Conservation (phyloP, 2,113 vertebrate species). For the Paraplagusia blochii region DNA sequence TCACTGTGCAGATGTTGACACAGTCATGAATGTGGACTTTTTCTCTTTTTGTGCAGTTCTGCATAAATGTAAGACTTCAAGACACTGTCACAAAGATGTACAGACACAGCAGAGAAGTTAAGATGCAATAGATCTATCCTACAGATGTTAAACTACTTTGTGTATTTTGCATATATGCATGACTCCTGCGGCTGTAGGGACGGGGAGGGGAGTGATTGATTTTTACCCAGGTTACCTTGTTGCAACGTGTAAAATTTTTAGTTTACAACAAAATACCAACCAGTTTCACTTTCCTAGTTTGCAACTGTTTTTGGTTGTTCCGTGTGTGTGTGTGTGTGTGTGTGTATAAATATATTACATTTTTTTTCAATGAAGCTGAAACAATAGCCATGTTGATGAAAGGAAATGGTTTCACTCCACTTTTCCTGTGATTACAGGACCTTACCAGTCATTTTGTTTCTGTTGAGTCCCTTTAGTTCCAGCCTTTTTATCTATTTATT, state of each 20-base stretch:
- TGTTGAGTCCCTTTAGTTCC: too few relatives aligned
- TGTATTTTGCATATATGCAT: slow-evolving; percentile 77
- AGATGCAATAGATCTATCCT: slow-evolving; percentile 72
- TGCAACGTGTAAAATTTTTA: slow-evolving; percentile 24
- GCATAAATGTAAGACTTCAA: slow-evolving; percentile 39
- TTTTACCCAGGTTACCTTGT: slow-evolving; percentile 42
- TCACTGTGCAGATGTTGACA: slow-evolving; percentile 26
- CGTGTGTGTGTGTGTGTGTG: too few relatives aligned
- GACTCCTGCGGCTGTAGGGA: slow-evolving; percentile 60
- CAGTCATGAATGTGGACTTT: slow-evolving; percentile 26
- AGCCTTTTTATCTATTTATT: too few relatives aligned
- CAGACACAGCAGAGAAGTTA: slow-evolving; percentile 62
- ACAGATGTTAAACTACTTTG: slow-evolving; percentile 56
- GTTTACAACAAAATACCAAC: not conserved
- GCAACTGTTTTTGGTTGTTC: too few relatives aligned
- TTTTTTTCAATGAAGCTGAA: too few relatives aligned
- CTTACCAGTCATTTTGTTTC: too few relatives aligned
- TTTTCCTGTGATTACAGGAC: too few relatives aligned
- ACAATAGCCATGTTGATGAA: too few relatives aligned
- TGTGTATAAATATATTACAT: too few relatives aligned
- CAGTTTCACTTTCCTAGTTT: too few relatives aligned
- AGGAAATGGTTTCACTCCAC: too few relatives aligned
- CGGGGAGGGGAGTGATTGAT: slow-evolving; percentile 39
- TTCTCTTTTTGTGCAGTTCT: slow-evolving; percentile 18
- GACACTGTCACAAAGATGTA: slow-evolving; percentile 58